Evolutionary conservation across 2,888 invertebrate genomes (phyloP), one percentile per base, ranked within the genome.

Genomic region (Automeris io): DNA sequence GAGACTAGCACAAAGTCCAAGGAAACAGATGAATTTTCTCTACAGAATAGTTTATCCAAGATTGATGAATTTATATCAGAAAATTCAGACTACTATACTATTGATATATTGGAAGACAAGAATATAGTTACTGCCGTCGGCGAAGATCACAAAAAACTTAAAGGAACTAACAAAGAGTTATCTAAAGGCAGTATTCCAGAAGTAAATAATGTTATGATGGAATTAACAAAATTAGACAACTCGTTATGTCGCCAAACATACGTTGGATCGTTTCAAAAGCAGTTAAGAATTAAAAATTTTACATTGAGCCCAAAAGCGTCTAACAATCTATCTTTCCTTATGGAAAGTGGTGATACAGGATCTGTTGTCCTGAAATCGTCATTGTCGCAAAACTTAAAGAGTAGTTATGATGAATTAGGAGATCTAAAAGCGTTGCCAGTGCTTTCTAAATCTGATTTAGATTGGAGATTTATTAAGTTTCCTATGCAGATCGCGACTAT

Each of bases 401-500:
- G 47, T 21, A 40, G 52, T 39, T 35, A 46, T 3, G 52, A 65
- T 2, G 55, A 41, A 2, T 41, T 63, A 21, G 19, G 57, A 7
- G 61, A 70, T 39, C 25, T 72, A 1, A 57, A 57, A 35, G 37
- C 51, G 22, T 41, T 68, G 19, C 53, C 67, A 12, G 40, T 51
- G 3, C 37, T 74, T n/a, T 57, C 70, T 1, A 66, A 65, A 34
- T 41, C 64, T 9, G 51, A 55, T 32, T 46, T 70, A 13, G 57
- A 74, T 46, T 73, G 64, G 61, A 60, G 45, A 24, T 67, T 69
- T 21, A 24, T 61, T 7, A 56, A 57, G 13, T 56, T 78, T 34
- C 80, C 83, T 5, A 47, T 70, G 51, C 74, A 78, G 49, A 61
- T 79, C 37, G 51, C 80, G 16, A 78, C 81, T 1, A 68, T 82